A percentile compares a stretch with the other conserved stretches of the same genome.
Conservation (phyloP, 2,797 vertebrate species). For the Spatula clypeata region DNA sequence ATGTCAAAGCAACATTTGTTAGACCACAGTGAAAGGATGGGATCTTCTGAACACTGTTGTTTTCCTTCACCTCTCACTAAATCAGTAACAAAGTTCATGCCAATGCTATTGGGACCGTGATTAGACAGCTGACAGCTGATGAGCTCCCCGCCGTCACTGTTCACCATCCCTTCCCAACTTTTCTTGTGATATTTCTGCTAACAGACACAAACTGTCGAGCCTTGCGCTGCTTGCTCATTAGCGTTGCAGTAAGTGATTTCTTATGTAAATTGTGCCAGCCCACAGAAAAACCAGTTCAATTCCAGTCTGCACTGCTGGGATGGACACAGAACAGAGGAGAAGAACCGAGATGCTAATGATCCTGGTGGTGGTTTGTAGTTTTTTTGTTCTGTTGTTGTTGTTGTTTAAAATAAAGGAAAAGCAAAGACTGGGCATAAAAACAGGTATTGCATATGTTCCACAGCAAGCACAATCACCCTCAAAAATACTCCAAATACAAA, state of each 20-base stretch:
- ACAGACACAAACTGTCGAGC: not conserved
- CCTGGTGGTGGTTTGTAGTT: too few species aligned
- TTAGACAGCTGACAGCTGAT: not conserved
- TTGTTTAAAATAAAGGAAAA: not conserved
- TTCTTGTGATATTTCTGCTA: not conserved
- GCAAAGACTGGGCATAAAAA: not conserved
- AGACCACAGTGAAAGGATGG: not conserved
- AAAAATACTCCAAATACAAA: not conserved
- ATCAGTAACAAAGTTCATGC: not conserved
- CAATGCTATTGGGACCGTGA: not conserved
- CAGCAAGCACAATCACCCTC: not conserved
- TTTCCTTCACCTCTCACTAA: not conserved
- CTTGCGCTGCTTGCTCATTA: constrained; percentile 12
- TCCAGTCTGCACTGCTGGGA: constrained; percentile 18
- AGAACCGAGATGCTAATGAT: not conserved
- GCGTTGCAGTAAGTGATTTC: constrained; percentile 7
- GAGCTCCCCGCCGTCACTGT: not conserved
- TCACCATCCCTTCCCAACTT: not conserved
- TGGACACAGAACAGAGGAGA: not conserved
- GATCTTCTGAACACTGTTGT: not conserved
- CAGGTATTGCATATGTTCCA: not conserved
- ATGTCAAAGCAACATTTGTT: not conserved
- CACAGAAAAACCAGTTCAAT: constrained; percentile 64
- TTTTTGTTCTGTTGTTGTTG: too few species aligned
- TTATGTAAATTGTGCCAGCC: constrained; percentile 9